Evolutionary conservation across 2,113 vertebrate genomes (phyloP).

Genomic region (Perognathus longimembris): DNA sequence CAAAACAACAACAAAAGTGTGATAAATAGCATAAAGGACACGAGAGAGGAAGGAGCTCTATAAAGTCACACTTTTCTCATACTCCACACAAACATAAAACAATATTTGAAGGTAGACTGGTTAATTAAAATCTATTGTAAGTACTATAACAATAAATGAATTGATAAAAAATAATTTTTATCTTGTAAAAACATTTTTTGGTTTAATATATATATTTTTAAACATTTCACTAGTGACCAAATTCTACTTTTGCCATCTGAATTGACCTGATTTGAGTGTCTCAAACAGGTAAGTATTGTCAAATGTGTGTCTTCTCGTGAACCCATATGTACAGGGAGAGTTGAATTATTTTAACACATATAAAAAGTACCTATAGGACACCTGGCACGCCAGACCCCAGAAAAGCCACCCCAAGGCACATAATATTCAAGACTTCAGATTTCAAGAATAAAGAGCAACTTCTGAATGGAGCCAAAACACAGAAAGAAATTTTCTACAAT

Average conservation of each 20-base stretch:
- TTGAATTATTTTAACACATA: conserved; percentile 87
- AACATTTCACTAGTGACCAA: conserved; percentile 70
- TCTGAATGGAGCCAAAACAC: too few relatives aligned
- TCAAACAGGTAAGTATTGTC: conserved; percentile 65
- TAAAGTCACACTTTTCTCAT: background rate
- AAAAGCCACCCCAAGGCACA: too few relatives aligned
- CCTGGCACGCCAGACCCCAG: too few relatives aligned
- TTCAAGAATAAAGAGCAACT: too few relatives aligned
- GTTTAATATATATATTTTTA: conserved; percentile 77
- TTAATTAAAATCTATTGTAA: background rate
- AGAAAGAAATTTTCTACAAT: too few relatives aligned
- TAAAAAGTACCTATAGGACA: too few relatives aligned
- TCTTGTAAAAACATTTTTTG: conserved; percentile 67
- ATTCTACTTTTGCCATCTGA: conserved; percentile 57
- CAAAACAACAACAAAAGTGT: too few relatives aligned
- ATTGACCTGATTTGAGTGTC: conserved; percentile 55
- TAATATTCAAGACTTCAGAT: too few relatives aligned
- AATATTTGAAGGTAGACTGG: background rate
- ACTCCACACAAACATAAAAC: background rate
- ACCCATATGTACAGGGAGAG: conserved; percentile 71
- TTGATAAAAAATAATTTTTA: conserved; percentile 73
- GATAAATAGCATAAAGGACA: background rate
- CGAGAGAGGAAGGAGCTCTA: background rate
- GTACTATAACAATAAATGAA: background rate
- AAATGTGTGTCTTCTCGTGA: conserved; percentile 48